A percentile compares a stretch with the other conserved stretches of the same genome.
These are phyloP conservation scores for Nerophis lumbriciformis DNA, from an alignment of 2,113 vertebrate genomes.

Conservation along the genomic window DNA sequence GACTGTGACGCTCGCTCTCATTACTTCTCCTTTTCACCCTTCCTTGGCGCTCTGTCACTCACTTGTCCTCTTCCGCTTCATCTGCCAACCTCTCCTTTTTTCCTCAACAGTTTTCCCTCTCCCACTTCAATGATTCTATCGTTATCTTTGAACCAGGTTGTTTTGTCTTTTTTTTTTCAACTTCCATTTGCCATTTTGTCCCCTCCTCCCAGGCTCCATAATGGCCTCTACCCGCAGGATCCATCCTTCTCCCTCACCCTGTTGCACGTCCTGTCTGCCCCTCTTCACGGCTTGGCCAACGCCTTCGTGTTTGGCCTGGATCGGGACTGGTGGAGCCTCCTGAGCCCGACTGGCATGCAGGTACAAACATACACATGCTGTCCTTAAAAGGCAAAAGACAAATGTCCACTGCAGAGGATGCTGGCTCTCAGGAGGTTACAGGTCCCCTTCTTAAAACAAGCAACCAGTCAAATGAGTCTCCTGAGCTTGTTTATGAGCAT, in stretches of 20 bases:
- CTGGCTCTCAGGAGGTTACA: no score
- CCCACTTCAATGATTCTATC: constrained; percentile 28
- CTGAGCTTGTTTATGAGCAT: no score
- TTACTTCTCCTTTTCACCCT: constrained; percentile 60
- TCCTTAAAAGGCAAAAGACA: no score
- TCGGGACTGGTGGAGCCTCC: constrained; percentile 68
- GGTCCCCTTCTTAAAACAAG: no score
- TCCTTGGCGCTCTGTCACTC: constrained; percentile 60
- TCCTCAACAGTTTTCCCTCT: constrained; percentile 13
- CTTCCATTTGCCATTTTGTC: constrained; percentile 20
- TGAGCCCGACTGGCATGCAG: constrained; percentile 68
- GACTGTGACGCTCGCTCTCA: constrained; percentile 51
- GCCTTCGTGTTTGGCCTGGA: constrained; percentile 73
- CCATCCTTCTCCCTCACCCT: constrained; percentile 71
- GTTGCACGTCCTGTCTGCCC: constrained; percentile 71
- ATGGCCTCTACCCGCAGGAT: constrained; percentile 65
- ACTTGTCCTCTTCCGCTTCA: constrained; percentile 50
- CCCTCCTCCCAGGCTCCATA: constrained; percentile 65
- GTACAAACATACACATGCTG: constrained; percentile 31
- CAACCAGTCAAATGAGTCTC: no score
- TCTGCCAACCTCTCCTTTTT: constrained; percentile 39
- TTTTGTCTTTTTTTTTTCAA: constrained; percentile 31
- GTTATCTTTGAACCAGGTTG: constrained; percentile 26
- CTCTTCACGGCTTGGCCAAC: constrained; percentile 75
- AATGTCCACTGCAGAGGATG: no score